Evolutionary conservation across 2,888 invertebrate genomes (phyloP).

Genomic region (Cabera pusaria): DNA sequence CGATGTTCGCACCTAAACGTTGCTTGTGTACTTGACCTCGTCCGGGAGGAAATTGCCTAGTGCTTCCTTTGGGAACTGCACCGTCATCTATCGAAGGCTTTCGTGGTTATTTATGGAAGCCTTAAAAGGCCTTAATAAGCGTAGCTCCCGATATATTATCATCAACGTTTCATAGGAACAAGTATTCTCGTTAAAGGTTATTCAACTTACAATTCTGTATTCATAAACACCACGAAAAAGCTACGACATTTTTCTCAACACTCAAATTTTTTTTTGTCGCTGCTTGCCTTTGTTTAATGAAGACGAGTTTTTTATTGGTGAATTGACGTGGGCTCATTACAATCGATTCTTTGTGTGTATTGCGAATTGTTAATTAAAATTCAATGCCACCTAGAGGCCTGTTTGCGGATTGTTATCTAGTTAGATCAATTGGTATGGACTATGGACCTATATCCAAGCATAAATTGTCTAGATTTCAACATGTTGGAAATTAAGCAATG

Average conservation of each 20-base stretch:
- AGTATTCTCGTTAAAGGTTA: too few species aligned
- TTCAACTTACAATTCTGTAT: too few species aligned
- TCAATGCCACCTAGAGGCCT: constrained; percentile 11
- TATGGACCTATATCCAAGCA: too few species aligned
- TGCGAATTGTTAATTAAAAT: constrained; percentile 16
- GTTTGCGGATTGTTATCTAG: constrained; percentile 1
- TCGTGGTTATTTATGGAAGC: constrained; percentile 17
- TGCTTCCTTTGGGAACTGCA: constrained; percentile 29
- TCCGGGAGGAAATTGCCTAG: constrained; percentile 33
- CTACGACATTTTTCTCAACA: too few species aligned
- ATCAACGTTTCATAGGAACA: not conserved
- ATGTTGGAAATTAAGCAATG: too few species aligned
- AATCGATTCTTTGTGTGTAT: constrained; percentile 12
- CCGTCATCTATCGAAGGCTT: constrained; percentile 21
- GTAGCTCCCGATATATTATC: constrained; percentile 2
- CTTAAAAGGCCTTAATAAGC: constrained; percentile 8
- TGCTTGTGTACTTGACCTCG: constrained; percentile 30
- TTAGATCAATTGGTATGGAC: constrained; percentile 4
- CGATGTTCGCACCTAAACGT: constrained; percentile 22
- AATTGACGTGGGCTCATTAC: constrained; percentile 1
- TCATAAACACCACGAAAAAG: too few species aligned
- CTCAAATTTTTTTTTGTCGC: too few species aligned
- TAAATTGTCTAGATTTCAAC: constrained; percentile 1
- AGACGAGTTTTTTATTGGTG: constrained; percentile 4
- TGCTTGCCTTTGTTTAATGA: not conserved